These are phyloP conservation scores for Melanotaenia boesemani DNA, from an alignment of 2,797 vertebrate genomes.

Conservation along the genomic window DNA sequence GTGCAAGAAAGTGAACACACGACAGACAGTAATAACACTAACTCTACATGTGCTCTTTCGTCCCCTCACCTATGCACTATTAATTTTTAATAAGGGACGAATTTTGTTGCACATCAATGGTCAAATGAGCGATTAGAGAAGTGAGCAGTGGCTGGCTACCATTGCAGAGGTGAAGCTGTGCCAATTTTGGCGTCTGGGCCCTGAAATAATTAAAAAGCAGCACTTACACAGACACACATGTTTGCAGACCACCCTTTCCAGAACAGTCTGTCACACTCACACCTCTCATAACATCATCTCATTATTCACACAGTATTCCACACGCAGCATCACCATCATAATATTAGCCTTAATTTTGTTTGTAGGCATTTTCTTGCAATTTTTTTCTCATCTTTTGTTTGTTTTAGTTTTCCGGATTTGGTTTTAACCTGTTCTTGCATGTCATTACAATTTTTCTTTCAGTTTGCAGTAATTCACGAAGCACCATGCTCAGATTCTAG, in stretches of 20 bases:
- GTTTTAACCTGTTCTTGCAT: conserved; percentile 74
- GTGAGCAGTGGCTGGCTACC: conserved; percentile 42
- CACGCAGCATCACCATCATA: conserved; percentile 60
- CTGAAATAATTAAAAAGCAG: conserved; percentile 27
- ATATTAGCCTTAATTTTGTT: conserved; percentile 70
- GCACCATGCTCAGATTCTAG: conserved; percentile 43
- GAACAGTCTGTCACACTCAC: conserved; percentile 49
- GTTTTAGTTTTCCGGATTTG: conserved; percentile 58
- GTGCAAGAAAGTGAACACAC: conserved; percentile 65
- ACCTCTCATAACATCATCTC: conserved; percentile 54
- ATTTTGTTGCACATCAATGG: conserved; percentile 74
- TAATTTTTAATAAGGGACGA: conserved; percentile 78
- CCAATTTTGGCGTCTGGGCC: conserved; percentile 37
- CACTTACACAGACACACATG: conserved; percentile 26
- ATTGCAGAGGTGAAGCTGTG: conserved; percentile 58
- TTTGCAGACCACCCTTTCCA: conserved; percentile 39
- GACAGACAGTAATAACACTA: conserved; percentile 78
- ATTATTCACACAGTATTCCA: conserved; percentile 54
- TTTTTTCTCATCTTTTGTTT: conserved; percentile 36
- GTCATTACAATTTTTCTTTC: conserved; percentile 64
- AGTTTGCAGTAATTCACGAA: conserved; percentile 67
- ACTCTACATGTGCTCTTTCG: conserved; percentile 75
- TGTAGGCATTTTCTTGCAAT: conserved; percentile 62
- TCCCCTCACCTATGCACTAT: conserved; percentile 84
- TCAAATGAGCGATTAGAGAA: conserved; percentile 60